Base-by-base conservation (phyloP, 1,140 invertebrate species). In the Venturia canescens region DNA sequence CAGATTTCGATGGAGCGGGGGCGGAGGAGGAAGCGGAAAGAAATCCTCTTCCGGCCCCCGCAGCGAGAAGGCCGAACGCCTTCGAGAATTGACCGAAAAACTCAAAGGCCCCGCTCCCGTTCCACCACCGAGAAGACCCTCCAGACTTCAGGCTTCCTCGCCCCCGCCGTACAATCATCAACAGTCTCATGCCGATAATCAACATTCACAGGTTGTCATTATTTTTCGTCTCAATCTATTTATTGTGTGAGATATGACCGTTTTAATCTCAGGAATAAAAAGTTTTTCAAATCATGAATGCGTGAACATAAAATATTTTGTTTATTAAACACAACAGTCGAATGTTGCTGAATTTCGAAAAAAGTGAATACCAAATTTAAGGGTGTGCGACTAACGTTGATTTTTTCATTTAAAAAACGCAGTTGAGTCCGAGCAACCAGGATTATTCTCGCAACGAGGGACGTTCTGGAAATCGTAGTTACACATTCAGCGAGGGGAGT, bases 71-170 rank as follows among this genome's bases (percentile, higher is more conserved):
- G 93, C 95, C 18, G 94, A 96, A 87, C 93, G 94, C 79, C 92
- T 97, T 80, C 94, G 94, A 82, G 95, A 96, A 89, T 93, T 97
- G 79, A 96, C 96, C 5, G 95, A 96, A 87, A 93, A 95, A 78
- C 91, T 97, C 29, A 94, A 94, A 82, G 93, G 93, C 82, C 91
- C 92, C 34, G 88, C 91, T 13, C 88, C 89, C 3, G 86, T 89
- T 15, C 89, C 90, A 60, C 90, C 89, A 21, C 88, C 90, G 0
- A 85, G 88, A 71, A 86, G 88, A 82, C 88, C 91, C 7, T 92
- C 92, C 2, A 87, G 88, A n/a, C 69, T 84, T 71, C 74, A 91
- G 82, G 81, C 92, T 76, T 83, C 93, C 84, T 87, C 93, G 85
- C 89, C 90, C 50, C 90, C 91, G 0, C 86, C 79, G 78, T 88